Percentiles rank a stretch among this genome's conserved stretches.
These are phyloP conservation scores for Chiloscyllium plagiosum DNA, from an alignment of 2,113 vertebrate genomes.

Conservation along the genomic window DNA sequence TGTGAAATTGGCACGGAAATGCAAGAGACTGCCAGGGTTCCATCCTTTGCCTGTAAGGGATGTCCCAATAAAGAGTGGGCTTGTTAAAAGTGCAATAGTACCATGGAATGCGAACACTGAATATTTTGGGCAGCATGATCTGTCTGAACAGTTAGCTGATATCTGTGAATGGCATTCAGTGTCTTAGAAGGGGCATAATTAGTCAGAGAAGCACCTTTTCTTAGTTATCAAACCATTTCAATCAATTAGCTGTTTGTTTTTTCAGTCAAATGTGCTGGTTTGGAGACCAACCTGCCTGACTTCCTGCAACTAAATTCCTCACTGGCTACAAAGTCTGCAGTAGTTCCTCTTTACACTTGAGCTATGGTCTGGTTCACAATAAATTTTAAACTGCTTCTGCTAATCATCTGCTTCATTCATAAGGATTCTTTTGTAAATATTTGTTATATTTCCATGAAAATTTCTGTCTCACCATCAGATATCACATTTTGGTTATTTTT, in stretches of 20 bases:
- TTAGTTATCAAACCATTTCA: neutral
- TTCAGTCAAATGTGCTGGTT: neutral
- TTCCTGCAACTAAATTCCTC: conserved; percentile 10
- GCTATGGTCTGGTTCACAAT: neutral
- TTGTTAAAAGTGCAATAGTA: neutral
- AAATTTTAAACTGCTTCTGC: conserved; percentile 1
- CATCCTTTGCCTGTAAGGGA: neutral
- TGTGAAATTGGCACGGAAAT: conserved; percentile 5
- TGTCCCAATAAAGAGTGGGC: neutral
- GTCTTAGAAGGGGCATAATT: neutral
- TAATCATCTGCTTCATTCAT: neutral
- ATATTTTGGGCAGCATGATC: neutral
- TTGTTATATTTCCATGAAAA: neutral
- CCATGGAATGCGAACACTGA: neutral
- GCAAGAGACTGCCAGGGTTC: neutral
- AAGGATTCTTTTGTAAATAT: neutral
- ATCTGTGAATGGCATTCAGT: too few species aligned
- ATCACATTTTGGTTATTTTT: neutral
- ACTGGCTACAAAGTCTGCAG: neutral
- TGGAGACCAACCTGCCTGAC: neutral
- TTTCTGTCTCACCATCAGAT: neutral
- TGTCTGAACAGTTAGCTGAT: neutral
- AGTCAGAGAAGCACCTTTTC: neutral
- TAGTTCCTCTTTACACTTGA: neutral
- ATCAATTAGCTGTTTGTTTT: neutral